Evolutionary conservation across 2,797 vertebrate genomes (phyloP), one percentile per base, ranked within the genome.

Genomic region (Clarias laeviceps): DNA sequence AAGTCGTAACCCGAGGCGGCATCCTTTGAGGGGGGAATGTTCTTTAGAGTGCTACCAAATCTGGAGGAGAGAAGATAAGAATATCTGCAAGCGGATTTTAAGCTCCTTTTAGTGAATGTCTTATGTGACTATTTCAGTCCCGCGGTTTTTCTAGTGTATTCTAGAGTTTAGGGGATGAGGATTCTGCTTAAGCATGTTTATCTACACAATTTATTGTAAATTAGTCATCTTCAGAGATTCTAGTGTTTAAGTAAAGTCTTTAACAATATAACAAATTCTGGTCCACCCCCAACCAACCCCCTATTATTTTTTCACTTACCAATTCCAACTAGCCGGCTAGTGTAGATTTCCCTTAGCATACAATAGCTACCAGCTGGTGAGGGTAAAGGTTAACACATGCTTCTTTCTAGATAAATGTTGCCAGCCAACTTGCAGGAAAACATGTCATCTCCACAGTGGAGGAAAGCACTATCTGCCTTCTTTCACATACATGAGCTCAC

Each of bases 81-180:
- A 87, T 84, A 85, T 77, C 62, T 87, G 86, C 68, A 54, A 84
- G 78, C 86, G 57, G 61, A 59, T 86, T 85, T 82, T 77, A n/a
- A 70, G 82, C n/a, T 87, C 12, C 65, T 57, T 61, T 84, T 74
- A 87, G 50, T 54, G 50, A 54, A 14, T 70, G 50, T 64, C 61
- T 54, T 61, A 57, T 7, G 29, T 84, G 64, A 84, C 76, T 87
- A 80, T 87, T 88, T 80, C 79, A 83, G 59, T 20, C 27, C 69
- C 76, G 11, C 45, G 12, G 12, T 5, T 3, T 68, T 76, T 87
- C 72, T 80, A 82, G 88, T 86, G 79, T 32, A 18, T 18, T 57
- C 54, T 40, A 29, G 11, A 83, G 57, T 70, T 81, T 82, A 68
- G n/a, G 12, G 57, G 40, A 76, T 84, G 50, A 79, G 65, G 37